A percentile compares a stretch with the other conserved stretches of the same genome.
These are phyloP conservation scores for Myrmophylax atrothorax DNA, from an alignment of 2,113 vertebrate species.

Conservation along the genomic window DNA sequence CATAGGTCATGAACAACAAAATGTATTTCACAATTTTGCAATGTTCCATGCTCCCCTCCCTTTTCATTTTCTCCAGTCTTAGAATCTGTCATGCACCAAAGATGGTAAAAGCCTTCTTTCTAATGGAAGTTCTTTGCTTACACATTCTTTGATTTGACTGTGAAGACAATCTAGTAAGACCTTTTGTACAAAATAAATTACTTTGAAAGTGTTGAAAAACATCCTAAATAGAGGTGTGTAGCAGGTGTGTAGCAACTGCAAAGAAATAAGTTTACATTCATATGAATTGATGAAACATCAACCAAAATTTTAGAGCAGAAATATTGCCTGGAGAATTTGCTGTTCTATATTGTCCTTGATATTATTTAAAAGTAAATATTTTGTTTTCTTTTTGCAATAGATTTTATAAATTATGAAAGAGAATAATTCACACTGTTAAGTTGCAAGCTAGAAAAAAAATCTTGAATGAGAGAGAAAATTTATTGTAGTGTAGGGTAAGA, in stretches of 20 bases:
- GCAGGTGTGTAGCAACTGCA: neutral
- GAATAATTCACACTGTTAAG: neutral
- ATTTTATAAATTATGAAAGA: slow-evolving; percentile 22
- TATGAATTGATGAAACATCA: neutral
- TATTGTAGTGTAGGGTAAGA: slow-evolving; percentile 48
- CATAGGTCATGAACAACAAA: neutral
- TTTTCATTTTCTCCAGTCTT: slow-evolving; percentile 6
- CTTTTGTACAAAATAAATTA: neutral
- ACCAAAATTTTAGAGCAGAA: neutral
- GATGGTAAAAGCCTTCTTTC: neutral
- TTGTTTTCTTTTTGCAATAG: slow-evolving; percentile 20
- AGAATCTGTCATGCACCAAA: slow-evolving; percentile 10
- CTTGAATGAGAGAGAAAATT: slow-evolving; percentile 22
- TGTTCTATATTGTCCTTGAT: neutral
- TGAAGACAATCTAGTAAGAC: neutral
- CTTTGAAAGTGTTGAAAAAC: neutral
- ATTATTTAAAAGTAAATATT: neutral
- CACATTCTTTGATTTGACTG: neutral
- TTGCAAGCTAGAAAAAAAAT: neutral
- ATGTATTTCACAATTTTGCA: neutral
- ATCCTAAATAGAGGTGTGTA: neutral
- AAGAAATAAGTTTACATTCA: neutral
- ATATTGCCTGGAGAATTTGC: neutral
- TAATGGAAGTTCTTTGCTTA: neutral
- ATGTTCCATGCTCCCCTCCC: neutral